Percentiles rank a stretch among this genome's conserved stretches.
phyloP scores from a whole-genome alignment of 1,140 invertebrate genomes.

The Meloidogyne chitwoodi region DNA sequence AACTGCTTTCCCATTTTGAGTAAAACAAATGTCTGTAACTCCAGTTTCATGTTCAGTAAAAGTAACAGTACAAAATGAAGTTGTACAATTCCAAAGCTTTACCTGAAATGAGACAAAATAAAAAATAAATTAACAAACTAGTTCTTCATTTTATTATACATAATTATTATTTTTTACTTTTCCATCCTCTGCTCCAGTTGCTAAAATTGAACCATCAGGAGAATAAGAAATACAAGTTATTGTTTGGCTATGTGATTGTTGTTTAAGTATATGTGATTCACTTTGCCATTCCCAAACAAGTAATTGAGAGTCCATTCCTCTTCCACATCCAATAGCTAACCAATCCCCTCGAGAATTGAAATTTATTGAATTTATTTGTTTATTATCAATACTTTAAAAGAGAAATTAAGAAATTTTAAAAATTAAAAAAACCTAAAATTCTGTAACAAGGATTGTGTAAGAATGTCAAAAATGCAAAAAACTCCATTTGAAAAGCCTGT shows the following conservation, averaged over 20 bases:
- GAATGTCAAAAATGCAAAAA: constrained; percentile 30
- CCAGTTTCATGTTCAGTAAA: constrained; percentile 40
- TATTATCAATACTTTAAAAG: constrained; percentile 16
- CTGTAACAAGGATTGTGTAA: constrained; percentile 27
- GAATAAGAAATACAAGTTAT: constrained; percentile 41
- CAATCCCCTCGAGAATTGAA: constrained; percentile 33
- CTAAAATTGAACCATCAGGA: constrained; percentile 36
- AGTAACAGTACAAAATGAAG: constrained; percentile 42
- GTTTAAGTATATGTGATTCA: constrained; percentile 46
- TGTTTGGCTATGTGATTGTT: constrained; percentile 44
- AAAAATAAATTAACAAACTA: no score
- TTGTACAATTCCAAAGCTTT: constrained; percentile 42
- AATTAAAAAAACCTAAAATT: constrained; percentile 28
- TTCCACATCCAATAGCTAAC: constrained; percentile 41
- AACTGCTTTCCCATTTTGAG: constrained; percentile 43
- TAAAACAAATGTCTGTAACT: constrained; percentile 40
- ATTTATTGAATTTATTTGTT: constrained; percentile 26
- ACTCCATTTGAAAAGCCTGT: constrained; percentile 32
- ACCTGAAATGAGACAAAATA: constrained; percentile 33
- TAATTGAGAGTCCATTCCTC: constrained; percentile 31
- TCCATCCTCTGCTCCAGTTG: constrained; percentile 44
- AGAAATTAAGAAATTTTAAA: background rate
- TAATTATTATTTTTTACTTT: constrained; percentile 12
- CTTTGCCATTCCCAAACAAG: constrained; percentile 47
- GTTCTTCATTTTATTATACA: background rate